Conservation (phyloP, 2,113 vertebrate genomes). For the Apeltes quadracus region DNA sequence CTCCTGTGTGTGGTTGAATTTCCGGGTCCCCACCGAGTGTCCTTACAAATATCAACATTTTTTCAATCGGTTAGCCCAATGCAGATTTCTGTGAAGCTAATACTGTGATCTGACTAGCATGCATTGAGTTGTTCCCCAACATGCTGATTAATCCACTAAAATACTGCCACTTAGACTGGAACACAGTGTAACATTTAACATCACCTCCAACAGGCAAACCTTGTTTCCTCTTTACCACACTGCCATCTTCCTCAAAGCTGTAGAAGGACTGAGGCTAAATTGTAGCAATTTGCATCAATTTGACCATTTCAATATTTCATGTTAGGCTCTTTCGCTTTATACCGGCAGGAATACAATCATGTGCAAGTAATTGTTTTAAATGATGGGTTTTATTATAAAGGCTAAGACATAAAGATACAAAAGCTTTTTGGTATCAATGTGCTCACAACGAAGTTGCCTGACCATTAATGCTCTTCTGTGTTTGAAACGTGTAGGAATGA, state of each 20-base stretch:
- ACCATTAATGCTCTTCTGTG: neutral
- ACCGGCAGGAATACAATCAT: conserved; percentile 18
- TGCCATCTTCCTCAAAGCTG: neutral
- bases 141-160: neutral
- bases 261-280: conserved; percentile 42
- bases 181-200: conserved; percentile 1
- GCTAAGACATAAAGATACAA: conserved; percentile 23
- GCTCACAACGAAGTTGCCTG: neutral
- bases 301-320: conserved; percentile 37
- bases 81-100: neutral
- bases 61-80: neutral
- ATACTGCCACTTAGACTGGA: neutral
- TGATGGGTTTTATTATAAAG: conserved; percentile 49
- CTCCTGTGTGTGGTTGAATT: no score
- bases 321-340: conserved; percentile 15
- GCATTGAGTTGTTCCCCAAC: neutral
- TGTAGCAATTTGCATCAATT: conserved; percentile 55
- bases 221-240: neutral
- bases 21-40: no score
- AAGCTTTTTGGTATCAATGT: conserved; percentile 9
- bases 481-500: neutral
- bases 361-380: conserved; percentile 38
- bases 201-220: conserved; percentile 10
- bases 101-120: neutral
- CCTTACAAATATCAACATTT: neutral